A percentile compares a stretch with the other conserved stretches of the same genome.
Evolutionary conservation across 2,113 vertebrate genomes (phyloP).

Genomic region (Forbesichthys agassizii): DNA sequence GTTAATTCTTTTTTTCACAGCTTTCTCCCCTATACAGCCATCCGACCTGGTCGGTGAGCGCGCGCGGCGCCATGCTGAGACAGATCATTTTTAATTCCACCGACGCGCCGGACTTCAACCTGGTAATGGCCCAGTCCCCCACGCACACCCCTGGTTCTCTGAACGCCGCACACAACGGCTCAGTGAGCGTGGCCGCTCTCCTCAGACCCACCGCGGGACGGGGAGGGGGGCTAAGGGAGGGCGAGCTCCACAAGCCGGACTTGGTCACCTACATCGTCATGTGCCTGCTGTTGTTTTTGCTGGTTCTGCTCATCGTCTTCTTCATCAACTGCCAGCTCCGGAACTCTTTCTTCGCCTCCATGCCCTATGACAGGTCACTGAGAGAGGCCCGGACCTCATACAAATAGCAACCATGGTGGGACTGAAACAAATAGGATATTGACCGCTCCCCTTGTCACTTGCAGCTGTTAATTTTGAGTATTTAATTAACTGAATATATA

Average conservation of each 20-base stretch:
- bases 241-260: constrained; percentile 90
- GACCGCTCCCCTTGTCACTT: background rate
- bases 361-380: constrained; percentile 96
- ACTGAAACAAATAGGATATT: background rate
- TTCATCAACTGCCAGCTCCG: constrained; percentile 98
- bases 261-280: constrained; percentile 92
- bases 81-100: constrained; percentile 92
- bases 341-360: constrained; percentile 94
- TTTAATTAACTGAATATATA: no score
- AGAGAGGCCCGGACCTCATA: constrained; percentile 92
- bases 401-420: constrained; percentile 66
- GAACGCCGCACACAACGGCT: constrained; percentile 84
- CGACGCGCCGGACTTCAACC: constrained; percentile 80
- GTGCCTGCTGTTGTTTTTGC: constrained; percentile 90
- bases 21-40: constrained; percentile 29
- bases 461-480: no score
- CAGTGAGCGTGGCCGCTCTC: constrained; percentile 87
- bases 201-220: constrained; percentile 84
- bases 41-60: constrained; percentile 44
- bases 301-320: constrained; percentile 92
- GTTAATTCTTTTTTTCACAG: constrained; percentile 7
- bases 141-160: constrained; percentile 78
- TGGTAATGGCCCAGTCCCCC: constrained; percentile 83
- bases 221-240: constrained; percentile 83
- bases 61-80: constrained; percentile 71